Percentiles rank a stretch among this genome's conserved stretches.
phyloP scores from a whole-genome alignment of 2,113 vertebrate species.

The Scopus umbretta region DNA sequence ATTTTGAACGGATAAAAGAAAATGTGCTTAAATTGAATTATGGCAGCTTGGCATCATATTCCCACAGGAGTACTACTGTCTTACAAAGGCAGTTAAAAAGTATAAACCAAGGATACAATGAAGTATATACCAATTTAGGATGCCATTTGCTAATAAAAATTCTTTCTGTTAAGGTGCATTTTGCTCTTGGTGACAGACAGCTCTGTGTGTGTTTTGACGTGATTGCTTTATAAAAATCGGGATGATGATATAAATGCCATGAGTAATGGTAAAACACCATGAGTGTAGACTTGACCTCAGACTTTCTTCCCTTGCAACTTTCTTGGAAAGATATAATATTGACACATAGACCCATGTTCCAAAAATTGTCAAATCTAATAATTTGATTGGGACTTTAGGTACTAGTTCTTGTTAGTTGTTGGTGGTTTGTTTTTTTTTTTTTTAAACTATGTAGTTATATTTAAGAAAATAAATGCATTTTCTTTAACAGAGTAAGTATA shows the following conservation, averaged over 20 bases:
- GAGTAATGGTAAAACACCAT: neutral
- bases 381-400: neutral
- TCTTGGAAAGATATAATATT: neutral
- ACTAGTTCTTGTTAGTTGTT: neutral
- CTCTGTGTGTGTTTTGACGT: neutral
- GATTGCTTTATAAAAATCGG: neutral
- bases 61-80: neutral
- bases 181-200: neutral
- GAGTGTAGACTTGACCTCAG: neutral
- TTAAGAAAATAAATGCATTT: neutral
- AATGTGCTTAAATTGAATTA: constrained; percentile 20
- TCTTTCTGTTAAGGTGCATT: neutral
- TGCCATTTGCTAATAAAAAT: neutral
- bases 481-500: neutral
- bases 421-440: neutral
- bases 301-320: neutral
- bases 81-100: neutral
- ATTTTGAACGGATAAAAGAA: neutral
- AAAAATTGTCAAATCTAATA: neutral
- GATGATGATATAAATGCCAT: neutral
- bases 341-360: neutral
- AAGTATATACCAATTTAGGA: neutral
- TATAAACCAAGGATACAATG: neutral
- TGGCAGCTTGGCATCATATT: neutral
- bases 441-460: neutral